Evolutionary conservation across 2,113 vertebrate genomes (phyloP).

Genomic region (Castor canadensis): DNA sequence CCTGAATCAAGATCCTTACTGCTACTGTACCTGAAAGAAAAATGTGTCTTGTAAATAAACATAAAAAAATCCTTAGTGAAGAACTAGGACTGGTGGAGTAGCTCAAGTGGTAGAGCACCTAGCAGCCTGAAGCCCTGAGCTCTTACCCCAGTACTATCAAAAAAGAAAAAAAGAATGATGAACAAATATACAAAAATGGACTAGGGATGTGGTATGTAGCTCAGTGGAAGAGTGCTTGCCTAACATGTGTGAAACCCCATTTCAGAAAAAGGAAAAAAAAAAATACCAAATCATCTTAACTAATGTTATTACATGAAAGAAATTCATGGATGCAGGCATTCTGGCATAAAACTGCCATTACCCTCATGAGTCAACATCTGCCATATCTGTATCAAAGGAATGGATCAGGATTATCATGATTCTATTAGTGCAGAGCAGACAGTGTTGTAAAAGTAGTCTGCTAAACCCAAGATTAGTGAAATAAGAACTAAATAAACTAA

Average conservation of each 20-base stretch:
- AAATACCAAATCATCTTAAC: not conserved
- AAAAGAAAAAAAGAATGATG: not conserved
- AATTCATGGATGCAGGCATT: not conserved
- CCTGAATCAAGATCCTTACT: not conserved
- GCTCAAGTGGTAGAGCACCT: too few species aligned
- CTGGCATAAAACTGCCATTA: not conserved
- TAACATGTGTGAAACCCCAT: not conserved
- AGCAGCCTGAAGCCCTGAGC: too few species aligned
- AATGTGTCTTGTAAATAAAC: not conserved
- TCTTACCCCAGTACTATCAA: not conserved
- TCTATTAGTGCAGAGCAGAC: not conserved
- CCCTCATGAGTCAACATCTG: not conserved
- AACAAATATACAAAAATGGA: too few species aligned
- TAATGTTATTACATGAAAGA: not conserved
- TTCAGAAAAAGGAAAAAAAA: not conserved
- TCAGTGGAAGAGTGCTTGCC: not conserved
- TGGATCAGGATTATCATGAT: not conserved
- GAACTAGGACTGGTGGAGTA: too few species aligned
- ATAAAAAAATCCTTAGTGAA: not conserved
- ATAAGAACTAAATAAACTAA: not conserved
- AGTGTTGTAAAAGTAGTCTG: not conserved
- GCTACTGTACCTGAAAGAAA: not conserved
- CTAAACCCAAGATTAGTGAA: not conserved
- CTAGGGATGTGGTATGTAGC: too few species aligned
- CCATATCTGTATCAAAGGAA: not conserved